phyloP scores from a whole-genome alignment of 2,113 vertebrate species.

The Calidris pygmaea region DNA sequence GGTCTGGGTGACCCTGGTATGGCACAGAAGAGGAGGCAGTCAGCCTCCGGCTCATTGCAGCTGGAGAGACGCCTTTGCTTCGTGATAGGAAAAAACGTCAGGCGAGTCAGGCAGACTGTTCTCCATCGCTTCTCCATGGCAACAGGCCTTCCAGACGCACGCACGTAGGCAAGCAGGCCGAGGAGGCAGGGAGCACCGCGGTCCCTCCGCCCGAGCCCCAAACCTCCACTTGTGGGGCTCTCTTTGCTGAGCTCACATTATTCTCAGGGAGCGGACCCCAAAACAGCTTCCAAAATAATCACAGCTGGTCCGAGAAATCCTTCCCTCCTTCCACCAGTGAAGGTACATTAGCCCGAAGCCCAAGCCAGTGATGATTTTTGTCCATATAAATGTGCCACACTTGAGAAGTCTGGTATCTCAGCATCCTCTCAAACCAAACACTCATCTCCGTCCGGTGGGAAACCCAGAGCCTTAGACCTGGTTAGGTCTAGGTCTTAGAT shows the following conservation, averaged over 20 bases:
- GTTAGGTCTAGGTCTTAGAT: background rate
- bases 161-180: background rate
- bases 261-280: background rate
- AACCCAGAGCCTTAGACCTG: background rate
- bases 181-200: background rate
- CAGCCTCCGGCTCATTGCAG: background rate
- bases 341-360: background rate
- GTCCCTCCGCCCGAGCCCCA: background rate
- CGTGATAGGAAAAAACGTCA: background rate
- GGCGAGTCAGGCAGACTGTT: slow-evolving; percentile 20
- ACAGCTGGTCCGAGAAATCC: background rate
- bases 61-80: slow-evolving; percentile 21
- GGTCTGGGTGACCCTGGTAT: background rate
- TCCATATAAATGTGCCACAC: background rate
- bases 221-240: background rate
- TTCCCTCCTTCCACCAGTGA: background rate
- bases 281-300: background rate
- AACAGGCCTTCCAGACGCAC: slow-evolving; percentile 36
- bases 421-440: background rate
- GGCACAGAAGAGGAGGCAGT: background rate
- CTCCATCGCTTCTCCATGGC: slow-evolving; percentile 62
- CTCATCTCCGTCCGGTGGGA: background rate
- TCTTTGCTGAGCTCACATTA: background rate
- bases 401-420: background rate
- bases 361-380: background rate